Evolutionary conservation across 1,140 invertebrate species (phyloP), one percentile per base, ranked within the genome.

Genomic region (Goniozus legneri): DNA sequence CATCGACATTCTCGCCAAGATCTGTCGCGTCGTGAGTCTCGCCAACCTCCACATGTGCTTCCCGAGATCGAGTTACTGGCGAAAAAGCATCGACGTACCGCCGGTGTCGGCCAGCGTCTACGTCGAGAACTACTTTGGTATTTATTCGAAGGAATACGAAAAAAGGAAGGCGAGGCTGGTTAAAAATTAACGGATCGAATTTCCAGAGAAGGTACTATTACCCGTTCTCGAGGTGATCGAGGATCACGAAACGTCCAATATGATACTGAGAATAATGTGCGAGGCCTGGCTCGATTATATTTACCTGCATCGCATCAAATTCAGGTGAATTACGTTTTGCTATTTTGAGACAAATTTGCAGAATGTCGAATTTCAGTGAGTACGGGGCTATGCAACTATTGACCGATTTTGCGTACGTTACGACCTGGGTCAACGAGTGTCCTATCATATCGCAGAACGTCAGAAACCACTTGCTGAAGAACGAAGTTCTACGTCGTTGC

Each of bases 281-380:
- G 88, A 91, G 64, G 84, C 87, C 1, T 91, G 88, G 88, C 70
- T 92, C 21, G 86, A 92, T 67, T 87, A 89, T 45, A 91, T 92
- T 47, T 90, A 88, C 64, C 78, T 83, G 22, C 82, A 87, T 51
- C 84, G 84, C 67, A 85, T 91, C 30, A 88, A 87, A 71, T 91
- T 92, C 62, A 85, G 82, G 78, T 85, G 77, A 71, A 63, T 44
- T n/a, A n/a, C n/a, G n/a, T n/a, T n/a, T n/a, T n/a, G n/a, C n/a
- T n/a, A 35, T 35, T 19, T 19, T 50, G 13, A 13, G 3, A 15
- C 24, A 27, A 27, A 27, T 27, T 10, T 27, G 24, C 24, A 27
- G 10, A 27, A 27, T 6, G 10, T 27, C 24, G 24, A 51, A 19
- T 64, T 67, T 3, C 43, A 85, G 83, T 51, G 81, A 85, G 63